Base-by-base conservation (phyloP, 92 coral and sea anemone genomes). In the Ricordea florida region DNA sequence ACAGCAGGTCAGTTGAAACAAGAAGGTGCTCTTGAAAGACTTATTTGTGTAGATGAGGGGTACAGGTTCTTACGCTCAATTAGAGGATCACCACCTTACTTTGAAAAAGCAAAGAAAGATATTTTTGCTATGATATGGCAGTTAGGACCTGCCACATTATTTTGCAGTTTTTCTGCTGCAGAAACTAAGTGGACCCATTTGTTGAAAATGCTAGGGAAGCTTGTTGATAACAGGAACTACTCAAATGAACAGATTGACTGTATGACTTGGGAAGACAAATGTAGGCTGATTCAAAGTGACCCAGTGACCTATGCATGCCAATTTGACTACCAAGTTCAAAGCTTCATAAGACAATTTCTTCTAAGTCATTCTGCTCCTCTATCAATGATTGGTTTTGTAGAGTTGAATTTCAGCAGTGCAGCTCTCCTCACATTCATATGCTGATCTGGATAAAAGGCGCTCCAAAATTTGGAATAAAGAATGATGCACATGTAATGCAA, bases 271-370 rank as follows among this genome's bases (percentile, higher is more conserved):
- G 75, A 68, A 9, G 84, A 83, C 10, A 76, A 73, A 42, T 27
- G 47, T 9, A 57, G 84, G 30, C 62, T 67, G 3, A 78, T 78
- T 26, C 80, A 86, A 45, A 59, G 75, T 46, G 87, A 81, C 23
- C 87, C 88, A 29, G 88, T 86, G 2, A 81, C 88, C 0, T 86
- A 80, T 87, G 79, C 84, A 15, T n/a, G 87, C 21, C 86, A 85
- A 21, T 86, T 86, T 49, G 87, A 73, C 22, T 73, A 34, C 15
- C 83, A 72, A 58, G 59, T 80, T 45, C 66, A 67, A 6, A 66
- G 76, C 14, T 57, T 85, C 24, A 44, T 80, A 2, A 24, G 9
- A 15, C 28, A 79, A 16, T 72, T 80, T 20, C 60, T 85, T 3
- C 48, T 21, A 43, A 61, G 74, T 20, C 6, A 29, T 20, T 10